Base-by-base conservation (phyloP, 1,140 invertebrate species). In the Drusus annulatus region DNA sequence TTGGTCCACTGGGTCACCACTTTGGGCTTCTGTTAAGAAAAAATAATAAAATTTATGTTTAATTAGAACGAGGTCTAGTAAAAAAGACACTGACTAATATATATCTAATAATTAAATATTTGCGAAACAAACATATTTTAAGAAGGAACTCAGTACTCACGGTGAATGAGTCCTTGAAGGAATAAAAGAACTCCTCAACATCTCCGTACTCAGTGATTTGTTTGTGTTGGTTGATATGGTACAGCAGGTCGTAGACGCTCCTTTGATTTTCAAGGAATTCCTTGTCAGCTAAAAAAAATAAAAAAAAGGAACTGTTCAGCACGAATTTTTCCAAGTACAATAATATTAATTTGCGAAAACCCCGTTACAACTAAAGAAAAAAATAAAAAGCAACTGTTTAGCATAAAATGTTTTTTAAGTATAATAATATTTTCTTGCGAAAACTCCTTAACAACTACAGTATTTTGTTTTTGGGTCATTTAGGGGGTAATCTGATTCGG, bases 191-290 rank as follows among this genome's bases (percentile, higher is more conserved):
- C 31, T 69, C 65, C 17, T 69, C 36, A 69, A 36, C 7, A 17
- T 16, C 36, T 1, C 8, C 5, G 2, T 65, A 23, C 19, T 28
- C 62, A 25, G 3, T 16, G 21, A 6, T n/a, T 7, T 10, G 7
- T 15, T 17, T 56, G 15, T 23, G 56, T 17, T 62, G 52, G 16
- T 13, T 62, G 8, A 60, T 19, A 36, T 80, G 58, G 63, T 28
- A 21, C 69, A 79, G 16, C 19, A 95, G 88, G 76, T 91, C 90
- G 52, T 94, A 89, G 8, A 93, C 88, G 25, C 91, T 87, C 56
- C 90, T 89, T 87, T 94, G 93, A 80, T 90, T 92, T 8, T 86
- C 84, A 56, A 93, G 84, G 31, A 91, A 85, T 2, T 86, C 86
- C 71, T 89, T 88, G 80, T 91, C 87, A 60, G 88, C 91, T 83